Evolutionary conservation across 1,140 invertebrate species (phyloP), one percentile per base, ranked within the genome.

Genomic region (Brachionus asplanchnoidis): DNA sequence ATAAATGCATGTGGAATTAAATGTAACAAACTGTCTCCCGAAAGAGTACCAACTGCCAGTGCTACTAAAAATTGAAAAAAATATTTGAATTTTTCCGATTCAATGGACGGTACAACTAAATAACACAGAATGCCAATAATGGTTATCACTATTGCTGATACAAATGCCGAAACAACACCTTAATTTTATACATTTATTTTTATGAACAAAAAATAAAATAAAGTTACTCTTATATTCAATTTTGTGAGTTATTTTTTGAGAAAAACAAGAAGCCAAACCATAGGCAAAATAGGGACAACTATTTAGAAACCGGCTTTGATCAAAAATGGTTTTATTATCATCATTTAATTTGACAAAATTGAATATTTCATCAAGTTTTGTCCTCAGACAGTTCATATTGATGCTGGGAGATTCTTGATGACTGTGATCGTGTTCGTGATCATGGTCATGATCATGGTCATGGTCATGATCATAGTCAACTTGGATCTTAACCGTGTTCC

Each of bases 61-160:
- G 85, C 84, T 36, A 85, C 79, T 23, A 85, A 46, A 46, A 85
- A 85, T 20, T 85, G 85, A 50, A 44, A 65, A 23, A 82, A 82
- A 14, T 82, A 28, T 14, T 82, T 68, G 28, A 65, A 82, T 23
- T 46, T 20, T 44, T 20, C 20, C 4, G 79, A 60, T 20, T 60
- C 32, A 42, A 65, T 36, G 9, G 23, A 46, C 9, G 79, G 79
- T 17, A 82, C 79, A 20, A 68, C n/a, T 14, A 82, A 65, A 65
- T 65, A 60, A n/a, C 53, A 82, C 23, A 82, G 23, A 46, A 82
- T 40, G 6, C 79, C 79, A 60, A 82, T 42, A 12, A 82, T 26
- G 20, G 53, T 28, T 65, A 82, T 68, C 7, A 68, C 17, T 9
- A 82, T 26, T 20, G 40, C 79, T 40, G 79, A 82, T 42, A 82